Conservation (phyloP, 23 tunicate species). For the Corella eumyota region DNA sequence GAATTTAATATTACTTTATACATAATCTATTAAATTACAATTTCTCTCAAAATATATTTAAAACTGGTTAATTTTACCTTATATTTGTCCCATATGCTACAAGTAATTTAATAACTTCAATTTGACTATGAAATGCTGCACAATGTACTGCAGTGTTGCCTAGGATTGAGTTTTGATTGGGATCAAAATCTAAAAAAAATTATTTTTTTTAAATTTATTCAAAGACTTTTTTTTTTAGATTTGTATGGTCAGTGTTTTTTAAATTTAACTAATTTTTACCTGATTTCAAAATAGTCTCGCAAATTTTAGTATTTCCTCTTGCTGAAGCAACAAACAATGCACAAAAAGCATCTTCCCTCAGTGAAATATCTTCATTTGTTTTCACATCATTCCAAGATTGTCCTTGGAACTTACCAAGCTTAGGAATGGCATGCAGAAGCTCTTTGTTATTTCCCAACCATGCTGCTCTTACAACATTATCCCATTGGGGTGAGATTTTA, state of each 20-base stretch:
- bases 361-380: no score
- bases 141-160: constrained; percentile 45
- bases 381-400: no score
- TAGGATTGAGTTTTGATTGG: constrained; percentile 32
- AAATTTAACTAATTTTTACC: no score
- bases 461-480: constrained; percentile 11
- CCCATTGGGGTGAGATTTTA: constrained; percentile 12
- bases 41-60: no score
- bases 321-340: constrained; percentile 43
- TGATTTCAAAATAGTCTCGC: constrained; percentile 31
- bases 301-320: constrained; percentile 29
- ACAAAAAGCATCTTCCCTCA: constrained; percentile 12
- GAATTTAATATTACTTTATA: background rate
- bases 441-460: constrained; percentile 19
- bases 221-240: no score
- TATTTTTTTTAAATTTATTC: background rate
- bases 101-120: constrained; percentile 44
- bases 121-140: constrained; percentile 41
- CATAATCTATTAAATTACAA: no score
- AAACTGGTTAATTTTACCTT: no score
- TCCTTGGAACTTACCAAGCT: background rate
- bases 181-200: constrained; percentile 8
- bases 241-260: no score
- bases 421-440: background rate
- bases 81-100: constrained; percentile 47